A percentile compares a stretch with the other conserved stretches of the same genome.
Evolutionary conservation across 1,140 invertebrate species (phyloP).

Genomic region (Drosophila grimshawi): DNA sequence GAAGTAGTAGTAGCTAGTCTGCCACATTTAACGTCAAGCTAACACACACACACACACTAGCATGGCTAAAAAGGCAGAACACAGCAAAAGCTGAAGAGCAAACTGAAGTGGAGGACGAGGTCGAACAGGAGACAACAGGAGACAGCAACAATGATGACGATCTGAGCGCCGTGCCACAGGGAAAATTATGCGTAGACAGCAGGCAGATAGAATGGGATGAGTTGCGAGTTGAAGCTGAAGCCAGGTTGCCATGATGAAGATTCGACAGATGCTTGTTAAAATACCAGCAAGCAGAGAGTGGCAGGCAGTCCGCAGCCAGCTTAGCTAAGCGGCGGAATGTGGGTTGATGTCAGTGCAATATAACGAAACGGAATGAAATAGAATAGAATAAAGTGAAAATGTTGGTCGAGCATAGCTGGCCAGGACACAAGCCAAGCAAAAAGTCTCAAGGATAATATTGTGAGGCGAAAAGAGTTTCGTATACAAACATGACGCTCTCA

Average conservation of each 20-base stretch:
- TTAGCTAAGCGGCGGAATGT: conserved; percentile 15
- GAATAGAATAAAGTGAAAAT: conserved; percentile 74
- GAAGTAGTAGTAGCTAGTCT: conserved; percentile 52
- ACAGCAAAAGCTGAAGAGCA: conserved; percentile 62
- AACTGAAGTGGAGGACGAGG: conserved; percentile 31
- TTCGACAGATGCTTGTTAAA: conserved; percentile 79
- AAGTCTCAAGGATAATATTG: conserved; percentile 66
- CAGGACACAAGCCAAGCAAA: conserved; percentile 19
- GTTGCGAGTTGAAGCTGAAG: conserved; percentile 45
- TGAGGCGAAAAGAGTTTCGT: conserved; percentile 55
- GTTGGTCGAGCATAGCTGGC: conserved; percentile 31
- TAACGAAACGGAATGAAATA: conserved; percentile 50
- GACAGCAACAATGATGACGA: conserved; percentile 31
- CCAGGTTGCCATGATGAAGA: conserved; percentile 47
- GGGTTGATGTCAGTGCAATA: conserved; percentile 74
- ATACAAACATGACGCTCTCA: conserved; percentile 36
- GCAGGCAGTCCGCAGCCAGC: conserved; percentile 15
- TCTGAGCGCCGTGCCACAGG: conserved; percentile 32
- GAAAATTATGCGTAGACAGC: conserved; percentile 45
- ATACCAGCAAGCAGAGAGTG: conserved; percentile 59
- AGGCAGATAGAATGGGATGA: conserved; percentile 14
- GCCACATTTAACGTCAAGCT: conserved; percentile 71
- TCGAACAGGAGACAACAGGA: conserved; percentile 6
- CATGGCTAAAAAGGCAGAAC: conserved; percentile 46
- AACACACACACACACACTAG: conserved; percentile 45